A percentile compares a stretch with the other conserved stretches of the same genome.
Conservation (phyloP, 1,140 invertebrate species). For the Cephus cinctus region DNA sequence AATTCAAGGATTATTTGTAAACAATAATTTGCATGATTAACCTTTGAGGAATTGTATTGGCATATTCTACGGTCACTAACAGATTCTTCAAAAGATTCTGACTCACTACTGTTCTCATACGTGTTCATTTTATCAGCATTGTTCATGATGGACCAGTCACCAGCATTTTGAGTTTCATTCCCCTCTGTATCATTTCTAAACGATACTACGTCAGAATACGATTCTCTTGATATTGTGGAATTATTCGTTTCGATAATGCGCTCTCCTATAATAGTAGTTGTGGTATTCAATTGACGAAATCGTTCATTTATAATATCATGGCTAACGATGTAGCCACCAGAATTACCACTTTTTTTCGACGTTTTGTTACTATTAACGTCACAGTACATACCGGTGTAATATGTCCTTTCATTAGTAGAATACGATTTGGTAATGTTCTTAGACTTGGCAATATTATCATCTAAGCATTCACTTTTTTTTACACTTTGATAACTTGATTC, state of each 20-base stretch:
- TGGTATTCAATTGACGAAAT: constrained; percentile 25
- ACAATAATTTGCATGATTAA: constrained; percentile 15
- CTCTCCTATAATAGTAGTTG: constrained; percentile 19
- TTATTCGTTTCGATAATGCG: constrained; percentile 15
- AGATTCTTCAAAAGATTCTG: constrained; percentile 2
- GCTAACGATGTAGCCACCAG: constrained; percentile 1
- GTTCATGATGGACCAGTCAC: too few species aligned
- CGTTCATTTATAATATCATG: constrained; percentile 17
- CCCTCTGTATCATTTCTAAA: constrained; percentile 31
- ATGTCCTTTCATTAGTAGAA: constrained; percentile 6
- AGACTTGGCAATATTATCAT: too few species aligned
- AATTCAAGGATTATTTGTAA: not conserved
- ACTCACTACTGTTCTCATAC: constrained; percentile 18
- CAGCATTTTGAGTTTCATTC: constrained; percentile 5
- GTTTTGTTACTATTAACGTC: not conserved
- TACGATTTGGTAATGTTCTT: too few species aligned
- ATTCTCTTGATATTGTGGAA: constrained; percentile 13
- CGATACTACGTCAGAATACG: constrained; percentile 33
- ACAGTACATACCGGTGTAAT: constrained; percentile 19
- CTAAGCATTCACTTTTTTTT: too few species aligned
- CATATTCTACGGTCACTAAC: constrained; percentile 19
- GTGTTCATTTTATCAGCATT: constrained; percentile 14
- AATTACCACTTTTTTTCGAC: not conserved
- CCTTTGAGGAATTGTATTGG: constrained; percentile 21
- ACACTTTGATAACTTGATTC: too few species aligned